phyloP scores from a whole-genome alignment of 1,140 invertebrate genomes.

The Apocrypta bakeri region DNA sequence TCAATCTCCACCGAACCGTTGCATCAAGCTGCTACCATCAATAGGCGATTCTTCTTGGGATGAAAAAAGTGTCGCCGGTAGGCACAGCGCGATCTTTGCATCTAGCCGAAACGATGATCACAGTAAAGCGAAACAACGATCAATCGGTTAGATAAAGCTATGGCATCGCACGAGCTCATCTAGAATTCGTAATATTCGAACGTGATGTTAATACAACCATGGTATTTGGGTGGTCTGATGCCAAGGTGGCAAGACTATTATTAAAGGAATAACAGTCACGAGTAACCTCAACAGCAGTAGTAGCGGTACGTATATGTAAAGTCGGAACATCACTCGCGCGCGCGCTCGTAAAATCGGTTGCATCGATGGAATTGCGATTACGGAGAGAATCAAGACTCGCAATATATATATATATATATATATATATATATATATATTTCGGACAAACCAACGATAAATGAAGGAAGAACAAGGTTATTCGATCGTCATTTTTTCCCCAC shows the following conservation, averaged over 20 bases:
- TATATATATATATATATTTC: not conserved
- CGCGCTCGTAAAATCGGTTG: conserved; percentile 22
- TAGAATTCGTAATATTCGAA: conserved; percentile 13
- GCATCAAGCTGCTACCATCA: not conserved
- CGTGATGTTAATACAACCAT: conserved; percentile 12
- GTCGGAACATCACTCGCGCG: too few species aligned
- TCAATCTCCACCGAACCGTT: not conserved
- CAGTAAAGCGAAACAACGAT: not conserved
- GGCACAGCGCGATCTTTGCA: not conserved
- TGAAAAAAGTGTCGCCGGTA: not conserved
- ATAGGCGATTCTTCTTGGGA: not conserved
- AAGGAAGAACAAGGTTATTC: not conserved
- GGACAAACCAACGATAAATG: too few species aligned
- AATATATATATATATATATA: not conserved
- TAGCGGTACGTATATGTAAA: too few species aligned
- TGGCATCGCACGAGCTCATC: not conserved
- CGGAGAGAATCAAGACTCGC: not conserved
- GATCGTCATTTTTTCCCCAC: not conserved
- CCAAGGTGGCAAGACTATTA: not conserved
- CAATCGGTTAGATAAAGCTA: not conserved
- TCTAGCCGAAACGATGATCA: not conserved
- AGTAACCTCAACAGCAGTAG: not conserved
- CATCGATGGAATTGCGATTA: conserved; percentile 20
- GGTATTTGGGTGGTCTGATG: conserved; percentile 22
- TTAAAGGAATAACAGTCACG: not conserved